Base-by-base conservation (phyloP, 2,113 vertebrate genomes). In the Saccopteryx leptura region DNA sequence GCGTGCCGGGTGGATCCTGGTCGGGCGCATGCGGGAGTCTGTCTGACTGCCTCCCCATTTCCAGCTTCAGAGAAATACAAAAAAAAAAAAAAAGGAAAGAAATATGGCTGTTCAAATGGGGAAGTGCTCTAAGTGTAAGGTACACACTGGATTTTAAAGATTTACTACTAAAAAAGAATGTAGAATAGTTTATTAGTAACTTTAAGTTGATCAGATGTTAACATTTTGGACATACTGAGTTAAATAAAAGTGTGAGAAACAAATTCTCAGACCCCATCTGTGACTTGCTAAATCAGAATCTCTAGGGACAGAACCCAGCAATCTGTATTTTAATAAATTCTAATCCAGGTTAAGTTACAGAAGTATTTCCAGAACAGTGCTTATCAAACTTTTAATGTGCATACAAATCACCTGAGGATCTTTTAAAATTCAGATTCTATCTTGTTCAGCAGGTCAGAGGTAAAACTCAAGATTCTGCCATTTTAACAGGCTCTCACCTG, bases 361-460 rank as follows among this genome's bases (percentile, higher is more conserved):
- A 65, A 60, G 2, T 46, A 65, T 31, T 60, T 18, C n/a, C 26
- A 81, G 48, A 90, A 88, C 17, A n/a, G 7, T 33, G 21, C 23
- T 78, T 81, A 63, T 80, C 69, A 90, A 68, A 95, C 9, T 95
- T 95, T 82, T 46, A 92, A 61, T 54, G 12, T 69, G 8, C 48
- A 60, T 15, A 46, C 21, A 54, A 75, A 79, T 65, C 23, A 39
- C 61, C 72, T 74, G 10, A 68, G 5, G 21, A 81, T 21, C 31
- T 88, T 82, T 95, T 24, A 52, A 92, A 93, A 88, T 80, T 81
- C 76, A 82, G 81, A 92, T 88, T 83, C 76, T 68, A 93, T 83
- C 76, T 68, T 91, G 90, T 92, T 86, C 76, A 87, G 13, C 65
- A 60, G 63, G 26, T 72, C 15, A 88, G 83, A 54, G 10, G 19